Evolutionary conservation across 2,113 vertebrate genomes (phyloP).

Genomic region (Bolborhynchus lineola): DNA sequence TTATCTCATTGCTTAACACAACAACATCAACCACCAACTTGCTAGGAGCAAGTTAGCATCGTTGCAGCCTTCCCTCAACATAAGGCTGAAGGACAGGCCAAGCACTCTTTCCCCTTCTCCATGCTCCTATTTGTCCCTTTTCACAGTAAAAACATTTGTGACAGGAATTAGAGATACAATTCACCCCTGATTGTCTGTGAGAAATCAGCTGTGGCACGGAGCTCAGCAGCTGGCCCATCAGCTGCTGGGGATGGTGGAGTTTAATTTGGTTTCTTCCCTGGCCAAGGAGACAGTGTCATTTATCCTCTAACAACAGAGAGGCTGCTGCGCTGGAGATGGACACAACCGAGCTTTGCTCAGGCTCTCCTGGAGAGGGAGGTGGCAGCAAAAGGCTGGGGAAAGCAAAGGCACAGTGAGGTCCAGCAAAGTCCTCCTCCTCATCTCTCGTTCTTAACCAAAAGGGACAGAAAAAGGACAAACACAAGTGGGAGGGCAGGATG

Average conservation of each 20-base stretch:
- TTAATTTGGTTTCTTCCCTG: conserved; percentile 28
- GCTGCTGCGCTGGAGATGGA: accelerated
- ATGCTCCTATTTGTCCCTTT: not conserved
- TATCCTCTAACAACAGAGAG: not conserved
- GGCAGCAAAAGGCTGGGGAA: not conserved
- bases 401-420: not conserved
- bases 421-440: not conserved
- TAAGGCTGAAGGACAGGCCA: not conserved
- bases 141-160: conserved; percentile 17
- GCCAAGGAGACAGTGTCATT: not conserved
- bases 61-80: accelerated
- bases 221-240: not conserved
- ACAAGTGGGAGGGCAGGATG: not conserved
- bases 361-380: not conserved
- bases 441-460: not conserved
- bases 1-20: not conserved
- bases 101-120: not conserved
- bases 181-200: not conserved
- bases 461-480: not conserved
- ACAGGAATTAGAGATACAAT: conserved; percentile 10
- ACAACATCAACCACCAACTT: not conserved
- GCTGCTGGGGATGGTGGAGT: not conserved
- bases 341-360: not conserved
- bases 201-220: not conserved
- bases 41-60: accelerated